These are phyloP conservation scores for Branchinecta sandiegonensis DNA, from an alignment of 2,888 invertebrate species.

Conservation along the genomic window DNA sequence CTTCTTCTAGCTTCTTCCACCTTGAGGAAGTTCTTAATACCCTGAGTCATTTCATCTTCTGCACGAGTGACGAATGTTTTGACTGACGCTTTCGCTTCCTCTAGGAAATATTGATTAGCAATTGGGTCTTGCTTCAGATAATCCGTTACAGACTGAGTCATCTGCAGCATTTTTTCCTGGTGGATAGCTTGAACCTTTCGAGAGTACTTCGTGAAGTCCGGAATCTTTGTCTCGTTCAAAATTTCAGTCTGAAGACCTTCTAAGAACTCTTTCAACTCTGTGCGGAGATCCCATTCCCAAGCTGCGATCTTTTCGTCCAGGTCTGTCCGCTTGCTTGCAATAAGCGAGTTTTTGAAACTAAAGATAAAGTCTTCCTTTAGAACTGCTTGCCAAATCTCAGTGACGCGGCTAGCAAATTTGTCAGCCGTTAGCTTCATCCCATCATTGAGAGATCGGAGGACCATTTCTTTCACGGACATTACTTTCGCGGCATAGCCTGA, in stretches of 20 bases:
- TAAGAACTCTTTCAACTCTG: background rate
- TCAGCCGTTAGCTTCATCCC: background rate
- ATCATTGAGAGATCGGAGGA: background rate
- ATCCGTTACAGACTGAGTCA: background rate
- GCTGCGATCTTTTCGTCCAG: background rate
- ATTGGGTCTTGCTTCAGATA: background rate
- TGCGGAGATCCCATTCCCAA: background rate
- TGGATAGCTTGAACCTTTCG: background rate
- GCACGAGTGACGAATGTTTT: background rate
- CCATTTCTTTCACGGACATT: background rate
- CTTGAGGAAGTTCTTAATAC: background rate
- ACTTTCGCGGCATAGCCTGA: background rate
- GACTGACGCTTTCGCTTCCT: background rate
- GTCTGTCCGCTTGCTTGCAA: background rate
- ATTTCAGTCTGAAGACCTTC: slow-evolving; percentile 4
- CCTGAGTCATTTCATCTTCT: background rate
- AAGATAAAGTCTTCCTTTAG: background rate
- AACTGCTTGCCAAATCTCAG: slow-evolving; percentile 3
- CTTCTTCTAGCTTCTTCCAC: background rate
- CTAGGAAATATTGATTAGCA: background rate
- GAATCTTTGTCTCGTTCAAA: background rate
- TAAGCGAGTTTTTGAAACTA: background rate
- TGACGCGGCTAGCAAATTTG: background rate
- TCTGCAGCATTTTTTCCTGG: background rate
- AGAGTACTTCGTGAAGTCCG: background rate